Percentiles rank a stretch among this genome's conserved stretches.
These are phyloP conservation scores for Esox niger DNA, from an alignment of 2,113 vertebrate species.

Conservation along the genomic window DNA sequence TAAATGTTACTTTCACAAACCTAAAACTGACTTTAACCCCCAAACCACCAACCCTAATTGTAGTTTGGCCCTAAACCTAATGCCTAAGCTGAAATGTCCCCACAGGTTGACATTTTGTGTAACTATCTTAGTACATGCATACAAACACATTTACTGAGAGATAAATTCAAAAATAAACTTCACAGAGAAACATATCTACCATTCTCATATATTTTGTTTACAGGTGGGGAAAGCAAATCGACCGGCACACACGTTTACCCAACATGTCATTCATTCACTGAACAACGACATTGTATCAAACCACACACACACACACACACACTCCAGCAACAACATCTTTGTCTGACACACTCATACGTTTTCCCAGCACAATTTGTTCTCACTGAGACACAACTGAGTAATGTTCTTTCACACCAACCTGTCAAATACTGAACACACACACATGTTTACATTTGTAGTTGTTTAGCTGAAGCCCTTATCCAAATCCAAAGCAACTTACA, in stretches of 20 bases:
- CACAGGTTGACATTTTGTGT: too few species aligned
- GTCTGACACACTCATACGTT: background rate
- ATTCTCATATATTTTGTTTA: slow-evolving; percentile 17
- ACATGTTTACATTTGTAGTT: slow-evolving; percentile 13
- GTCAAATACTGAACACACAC: slow-evolving; percentile 32
- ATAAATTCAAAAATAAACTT: slow-evolving; percentile 21
- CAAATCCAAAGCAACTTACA: too few species aligned
- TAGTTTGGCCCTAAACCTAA: too few species aligned
- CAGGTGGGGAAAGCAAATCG: background rate
- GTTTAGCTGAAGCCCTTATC: too few species aligned
- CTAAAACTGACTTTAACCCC: too few species aligned
- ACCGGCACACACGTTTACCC: background rate
- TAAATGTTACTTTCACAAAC: background rate
- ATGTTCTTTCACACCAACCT: slow-evolving; percentile 50
- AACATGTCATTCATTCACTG: background rate
- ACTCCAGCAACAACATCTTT: background rate
- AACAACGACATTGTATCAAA: too few species aligned
- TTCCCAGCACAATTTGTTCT: slow-evolving; percentile 64
- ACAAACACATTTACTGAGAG: too few species aligned
- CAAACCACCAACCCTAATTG: too few species aligned
- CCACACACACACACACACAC: background rate
- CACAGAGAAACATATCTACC: background rate
- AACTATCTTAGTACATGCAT: too few species aligned
- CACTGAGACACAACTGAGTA: slow-evolving; percentile 64
- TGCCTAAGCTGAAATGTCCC: too few species aligned